phyloP scores from a whole-genome alignment of 64 coral and sea anemone species.

The Porites australiensis region DNA sequence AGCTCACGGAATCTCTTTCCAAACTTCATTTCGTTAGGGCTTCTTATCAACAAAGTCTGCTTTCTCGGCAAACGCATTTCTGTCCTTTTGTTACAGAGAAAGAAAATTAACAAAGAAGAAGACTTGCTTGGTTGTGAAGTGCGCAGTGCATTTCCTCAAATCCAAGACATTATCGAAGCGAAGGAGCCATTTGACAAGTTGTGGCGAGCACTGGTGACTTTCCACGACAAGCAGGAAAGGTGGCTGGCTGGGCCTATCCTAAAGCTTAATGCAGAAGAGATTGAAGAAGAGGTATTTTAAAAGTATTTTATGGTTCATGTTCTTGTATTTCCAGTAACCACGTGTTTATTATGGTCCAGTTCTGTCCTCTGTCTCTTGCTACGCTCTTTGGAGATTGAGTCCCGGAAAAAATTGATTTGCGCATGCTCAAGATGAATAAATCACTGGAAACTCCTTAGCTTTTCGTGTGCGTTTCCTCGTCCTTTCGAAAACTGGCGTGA shows the following conservation, averaged over 20 bases:
- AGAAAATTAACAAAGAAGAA: constrained; percentile 96
- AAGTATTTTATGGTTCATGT: background rate
- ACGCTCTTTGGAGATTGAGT: no score
- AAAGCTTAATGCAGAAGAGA: constrained; percentile 91
- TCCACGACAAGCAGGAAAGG: constrained; percentile 81
- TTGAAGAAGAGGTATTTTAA: constrained; percentile 91
- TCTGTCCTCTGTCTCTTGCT: no score
- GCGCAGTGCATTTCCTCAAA: constrained; percentile 84
- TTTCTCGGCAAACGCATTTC: background rate
- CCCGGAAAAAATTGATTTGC: no score
- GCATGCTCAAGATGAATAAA: no score
- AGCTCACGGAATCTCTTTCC: no score
- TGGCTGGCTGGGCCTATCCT: constrained; percentile 85
- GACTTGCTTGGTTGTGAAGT: constrained; percentile 79
- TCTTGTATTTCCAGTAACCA: background rate
- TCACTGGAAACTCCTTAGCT: no score
- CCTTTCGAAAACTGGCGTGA: no score
- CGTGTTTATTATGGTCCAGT: no score
- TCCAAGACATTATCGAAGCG: constrained; percentile 92
- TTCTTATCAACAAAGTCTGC: no score
- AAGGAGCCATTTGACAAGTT: constrained; percentile 98
- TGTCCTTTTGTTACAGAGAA: constrained; percentile 59
- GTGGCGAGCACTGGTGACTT: constrained; percentile 91
- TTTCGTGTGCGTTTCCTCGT: no score
- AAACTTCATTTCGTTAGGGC: no score